A percentile compares a stretch with the other conserved stretches of the same genome.
These are phyloP conservation scores for Lipotes vexillifer DNA, from an alignment of 2,113 vertebrate species.

Conservation along the genomic window DNA sequence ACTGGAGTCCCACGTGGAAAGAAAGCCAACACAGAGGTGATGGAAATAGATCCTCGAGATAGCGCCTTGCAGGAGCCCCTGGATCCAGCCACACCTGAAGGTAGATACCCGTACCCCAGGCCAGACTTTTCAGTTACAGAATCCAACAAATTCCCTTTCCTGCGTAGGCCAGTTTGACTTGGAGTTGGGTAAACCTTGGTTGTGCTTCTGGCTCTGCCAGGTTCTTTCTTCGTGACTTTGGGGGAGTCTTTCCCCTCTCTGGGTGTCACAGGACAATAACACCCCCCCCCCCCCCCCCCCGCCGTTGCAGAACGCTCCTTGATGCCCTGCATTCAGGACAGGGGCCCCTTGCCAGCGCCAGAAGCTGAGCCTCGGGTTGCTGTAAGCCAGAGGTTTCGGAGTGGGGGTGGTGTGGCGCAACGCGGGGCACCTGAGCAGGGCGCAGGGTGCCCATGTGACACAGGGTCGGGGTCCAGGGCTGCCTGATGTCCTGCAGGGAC, in stretches of 20 bases:
- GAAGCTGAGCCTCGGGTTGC: background rate
- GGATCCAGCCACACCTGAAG: background rate
- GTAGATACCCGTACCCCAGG: no score
- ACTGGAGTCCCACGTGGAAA: background rate
- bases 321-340: background rate
- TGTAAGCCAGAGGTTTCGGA: background rate
- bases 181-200: background rate
- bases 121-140: background rate
- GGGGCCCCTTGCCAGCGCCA: background rate
- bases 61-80: background rate
- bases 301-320: no score
- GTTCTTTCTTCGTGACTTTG: background rate
- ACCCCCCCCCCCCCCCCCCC: background rate
- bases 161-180: no score
- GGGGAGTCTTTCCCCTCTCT: background rate
- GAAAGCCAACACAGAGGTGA: background rate
- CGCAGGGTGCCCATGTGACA: background rate
- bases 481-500: background rate
- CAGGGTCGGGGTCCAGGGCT: background rate
- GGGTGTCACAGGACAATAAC: background rate
- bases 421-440: background rate
- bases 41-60: background rate
- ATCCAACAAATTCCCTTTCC: background rate
- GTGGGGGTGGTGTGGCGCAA: accelerated
- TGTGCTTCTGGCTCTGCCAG: background rate